phyloP scores from a whole-genome alignment of 92 coral and sea anemone genomes.

The Isaurus tuberculatus region DNA sequence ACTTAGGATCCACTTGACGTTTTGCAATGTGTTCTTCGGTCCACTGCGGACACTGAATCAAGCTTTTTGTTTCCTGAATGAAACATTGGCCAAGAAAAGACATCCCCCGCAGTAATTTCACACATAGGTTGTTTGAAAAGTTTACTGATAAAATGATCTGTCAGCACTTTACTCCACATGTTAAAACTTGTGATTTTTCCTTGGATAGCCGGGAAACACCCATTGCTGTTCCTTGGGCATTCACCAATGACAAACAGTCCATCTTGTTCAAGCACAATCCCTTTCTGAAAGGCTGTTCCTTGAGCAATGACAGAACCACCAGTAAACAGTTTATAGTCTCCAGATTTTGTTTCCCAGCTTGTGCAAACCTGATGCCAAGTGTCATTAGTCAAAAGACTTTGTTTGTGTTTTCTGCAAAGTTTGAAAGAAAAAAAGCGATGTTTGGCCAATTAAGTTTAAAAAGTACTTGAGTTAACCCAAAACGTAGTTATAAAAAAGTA shows the following conservation, averaged over 20 bases:
- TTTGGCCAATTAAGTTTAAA: background rate
- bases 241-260: conserved; percentile 27
- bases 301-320: conserved; percentile 2
- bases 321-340: conserved; percentile 6
- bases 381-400: background rate
- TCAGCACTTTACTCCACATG: background rate
- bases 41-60: background rate
- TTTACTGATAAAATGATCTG: background rate
- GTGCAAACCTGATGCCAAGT: conserved; percentile 30
- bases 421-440: background rate
- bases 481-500: background rate
- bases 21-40: conserved; percentile 4
- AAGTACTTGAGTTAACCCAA: background rate
- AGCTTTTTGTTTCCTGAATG: background rate
- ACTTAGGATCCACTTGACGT: background rate
- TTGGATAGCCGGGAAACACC: conserved; percentile 1
- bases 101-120: conserved; percentile 17
- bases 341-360: conserved; percentile 17
- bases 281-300: background rate
- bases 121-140: background rate
- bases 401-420: background rate
- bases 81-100: conserved; percentile 32
- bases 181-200: conserved; percentile 29
- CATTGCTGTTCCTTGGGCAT: background rate
- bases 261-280: background rate